These are phyloP conservation scores for Himalopsyche anomala DNA, from an alignment of 2,888 invertebrate species.

Conservation along the genomic window DNA sequence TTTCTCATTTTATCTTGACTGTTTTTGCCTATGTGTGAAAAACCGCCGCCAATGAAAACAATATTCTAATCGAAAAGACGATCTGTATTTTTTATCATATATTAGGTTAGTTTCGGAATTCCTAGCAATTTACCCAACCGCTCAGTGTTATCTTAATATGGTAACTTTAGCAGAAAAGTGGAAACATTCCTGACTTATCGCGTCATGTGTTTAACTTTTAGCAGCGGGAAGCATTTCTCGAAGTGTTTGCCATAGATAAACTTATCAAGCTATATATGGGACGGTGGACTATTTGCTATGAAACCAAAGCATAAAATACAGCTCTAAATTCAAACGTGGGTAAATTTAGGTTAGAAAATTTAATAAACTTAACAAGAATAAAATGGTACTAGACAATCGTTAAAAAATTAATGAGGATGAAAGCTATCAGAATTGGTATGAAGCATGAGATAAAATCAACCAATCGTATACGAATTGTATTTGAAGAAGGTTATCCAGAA, in stretches of 20 bases:
- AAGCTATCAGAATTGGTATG: no score
- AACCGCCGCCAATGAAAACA: slow-evolving; percentile 22
- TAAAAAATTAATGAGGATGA: no score
- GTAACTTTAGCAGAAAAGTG: slow-evolving; percentile 38
- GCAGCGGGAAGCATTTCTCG: slow-evolving; percentile 38
- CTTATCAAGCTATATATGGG: slow-evolving; percentile 23
- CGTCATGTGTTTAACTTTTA: slow-evolving; percentile 40
- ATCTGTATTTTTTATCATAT: slow-evolving; percentile 41
- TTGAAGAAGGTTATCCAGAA: no score
- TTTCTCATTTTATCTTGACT: background rate
- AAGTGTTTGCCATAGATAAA: slow-evolving; percentile 42
- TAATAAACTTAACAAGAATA: background rate
- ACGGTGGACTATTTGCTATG: slow-evolving; percentile 23
- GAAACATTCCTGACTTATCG: slow-evolving; percentile 43
- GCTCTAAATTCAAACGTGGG: background rate
- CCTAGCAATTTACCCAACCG: slow-evolving; percentile 38
- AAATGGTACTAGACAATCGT: no score
- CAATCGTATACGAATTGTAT: no score
- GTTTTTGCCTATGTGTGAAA: slow-evolving; percentile 37
- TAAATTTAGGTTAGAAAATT: background rate
- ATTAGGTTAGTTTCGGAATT: slow-evolving; percentile 42
- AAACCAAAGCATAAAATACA: background rate
- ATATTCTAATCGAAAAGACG: slow-evolving; percentile 11
- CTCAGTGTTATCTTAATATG: slow-evolving; percentile 39
- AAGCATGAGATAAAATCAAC: no score